phyloP scores from a whole-genome alignment of 2,113 vertebrate species.

The Propithecus coquereli region DNA sequence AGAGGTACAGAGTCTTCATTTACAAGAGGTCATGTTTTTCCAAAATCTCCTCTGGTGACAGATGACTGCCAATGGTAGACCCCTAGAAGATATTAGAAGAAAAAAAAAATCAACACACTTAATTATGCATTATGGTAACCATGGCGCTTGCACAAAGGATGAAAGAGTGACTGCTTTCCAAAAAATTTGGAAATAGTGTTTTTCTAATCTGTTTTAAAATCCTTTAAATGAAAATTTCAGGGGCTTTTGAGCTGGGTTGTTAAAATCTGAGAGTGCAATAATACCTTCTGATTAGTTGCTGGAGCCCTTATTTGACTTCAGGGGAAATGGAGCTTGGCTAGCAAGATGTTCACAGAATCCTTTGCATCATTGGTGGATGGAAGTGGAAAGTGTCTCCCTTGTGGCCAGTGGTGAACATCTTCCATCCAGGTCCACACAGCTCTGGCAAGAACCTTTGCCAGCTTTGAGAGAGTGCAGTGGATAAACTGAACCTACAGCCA shows the following conservation, averaged over 20 bases:
- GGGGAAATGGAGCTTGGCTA: not conserved
- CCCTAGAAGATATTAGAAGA: not conserved
- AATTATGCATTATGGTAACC: not conserved
- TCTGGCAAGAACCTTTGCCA: not conserved
- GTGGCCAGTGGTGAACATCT: rapidly evolving
- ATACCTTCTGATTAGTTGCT: not conserved
- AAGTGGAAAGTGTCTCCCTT: rapidly evolving
- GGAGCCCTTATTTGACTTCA: not conserved
- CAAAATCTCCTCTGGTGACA: not conserved
- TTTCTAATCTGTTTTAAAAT: not conserved
- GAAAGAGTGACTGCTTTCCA: not conserved
- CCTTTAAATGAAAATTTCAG: not conserved
- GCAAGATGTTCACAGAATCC: too few species aligned
- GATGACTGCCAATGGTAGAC: not conserved
- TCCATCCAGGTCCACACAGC: rapidly evolving
- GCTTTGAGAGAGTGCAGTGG: not conserved
- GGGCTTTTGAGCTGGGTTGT: not conserved
- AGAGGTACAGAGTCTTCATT: not conserved
- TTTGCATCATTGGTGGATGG: not conserved
- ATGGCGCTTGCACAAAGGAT: not conserved
- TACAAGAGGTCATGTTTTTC: not conserved
- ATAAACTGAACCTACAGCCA: not conserved
- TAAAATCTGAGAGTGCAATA: not conserved
- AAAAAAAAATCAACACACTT: not conserved
- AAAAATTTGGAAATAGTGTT: not conserved